phyloP scores from a whole-genome alignment of 2,113 vertebrate genomes.

The Lophochroa leadbeateri region DNA sequence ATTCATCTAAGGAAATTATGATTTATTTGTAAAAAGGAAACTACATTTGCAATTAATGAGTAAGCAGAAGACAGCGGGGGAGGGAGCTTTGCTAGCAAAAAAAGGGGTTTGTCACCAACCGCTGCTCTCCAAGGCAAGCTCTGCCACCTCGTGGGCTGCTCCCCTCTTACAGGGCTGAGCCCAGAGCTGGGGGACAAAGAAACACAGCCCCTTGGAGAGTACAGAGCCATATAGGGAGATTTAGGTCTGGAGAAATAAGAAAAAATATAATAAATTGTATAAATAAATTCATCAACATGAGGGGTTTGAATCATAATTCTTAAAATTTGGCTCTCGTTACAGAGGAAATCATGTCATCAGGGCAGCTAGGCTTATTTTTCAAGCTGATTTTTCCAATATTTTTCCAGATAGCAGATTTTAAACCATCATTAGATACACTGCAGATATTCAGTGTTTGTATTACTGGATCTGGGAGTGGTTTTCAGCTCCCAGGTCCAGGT shows the following conservation, averaged over 20 bases:
- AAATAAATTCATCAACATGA: neutral
- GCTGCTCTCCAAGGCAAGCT: conserved; percentile 11
- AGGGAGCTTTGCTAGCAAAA: neutral
- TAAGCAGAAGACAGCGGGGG: neutral
- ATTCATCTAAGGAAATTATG: neutral
- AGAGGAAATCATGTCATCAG: neutral
- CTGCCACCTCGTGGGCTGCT: conserved; percentile 50
- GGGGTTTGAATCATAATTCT: neutral
- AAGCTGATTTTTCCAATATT: neutral
- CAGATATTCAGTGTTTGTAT: neutral
- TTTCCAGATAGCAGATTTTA: neutral
- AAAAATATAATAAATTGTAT: neutral
- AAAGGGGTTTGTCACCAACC: neutral
- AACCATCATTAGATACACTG: neutral
- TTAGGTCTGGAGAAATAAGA: no score
- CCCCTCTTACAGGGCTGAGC: neutral
- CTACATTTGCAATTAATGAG: neutral
- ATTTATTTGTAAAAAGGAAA: neutral
- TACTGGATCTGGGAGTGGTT: neutral
- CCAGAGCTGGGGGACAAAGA: neutral
- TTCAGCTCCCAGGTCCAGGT: neutral
- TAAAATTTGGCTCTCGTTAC: fast-evolving
- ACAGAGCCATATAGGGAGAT: fast-evolving
- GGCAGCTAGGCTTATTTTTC: neutral
- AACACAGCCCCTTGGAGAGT: no score